phyloP scores from a whole-genome alignment of 2,797 vertebrate species.

The Geotrypetes seraphini region DNA sequence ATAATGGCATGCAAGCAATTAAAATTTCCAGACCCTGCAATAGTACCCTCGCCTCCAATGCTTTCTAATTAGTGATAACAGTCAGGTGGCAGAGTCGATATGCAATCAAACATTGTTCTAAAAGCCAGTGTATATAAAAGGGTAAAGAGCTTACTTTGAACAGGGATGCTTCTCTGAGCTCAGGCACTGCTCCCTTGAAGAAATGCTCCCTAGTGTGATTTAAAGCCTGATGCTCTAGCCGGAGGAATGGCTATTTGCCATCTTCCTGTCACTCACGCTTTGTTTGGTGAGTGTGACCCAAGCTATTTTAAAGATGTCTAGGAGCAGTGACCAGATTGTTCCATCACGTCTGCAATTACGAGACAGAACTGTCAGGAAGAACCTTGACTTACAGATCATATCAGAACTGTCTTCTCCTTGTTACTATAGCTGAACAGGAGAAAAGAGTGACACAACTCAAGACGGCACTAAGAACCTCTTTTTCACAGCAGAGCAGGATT shows the following conservation, averaged over 20 bases:
- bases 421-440: conserved; percentile 21
- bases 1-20: no score
- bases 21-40: no score
- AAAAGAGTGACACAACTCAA: conserved; percentile 9
- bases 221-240: conserved; percentile 17
- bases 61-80: no score
- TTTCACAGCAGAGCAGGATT: no score
- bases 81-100: no score
- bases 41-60: no score
- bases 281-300: conserved; percentile 36
- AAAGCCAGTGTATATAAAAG: conserved; percentile 9
- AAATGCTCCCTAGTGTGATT: conserved; percentile 23
- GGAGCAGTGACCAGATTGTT: conserved; percentile 10
- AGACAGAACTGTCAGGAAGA: conserved; percentile 4
- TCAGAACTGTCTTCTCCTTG: conserved; percentile 18
- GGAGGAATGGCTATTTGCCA: conserved; percentile 31
- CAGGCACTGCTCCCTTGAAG: conserved; percentile 23
- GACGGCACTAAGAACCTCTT: conserved; percentile 13
- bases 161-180: conserved; percentile 28
- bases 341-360: conserved; percentile 12
- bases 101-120: conserved; percentile 7
- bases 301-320: conserved; percentile 34
- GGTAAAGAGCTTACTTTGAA: conserved; percentile 37
- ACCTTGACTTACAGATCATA: conserved; percentile 9
- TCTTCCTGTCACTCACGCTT: conserved; percentile 33